These are phyloP conservation scores for Theretra japonica DNA, from an alignment of 2,888 invertebrate species.

Conservation along the genomic window DNA sequence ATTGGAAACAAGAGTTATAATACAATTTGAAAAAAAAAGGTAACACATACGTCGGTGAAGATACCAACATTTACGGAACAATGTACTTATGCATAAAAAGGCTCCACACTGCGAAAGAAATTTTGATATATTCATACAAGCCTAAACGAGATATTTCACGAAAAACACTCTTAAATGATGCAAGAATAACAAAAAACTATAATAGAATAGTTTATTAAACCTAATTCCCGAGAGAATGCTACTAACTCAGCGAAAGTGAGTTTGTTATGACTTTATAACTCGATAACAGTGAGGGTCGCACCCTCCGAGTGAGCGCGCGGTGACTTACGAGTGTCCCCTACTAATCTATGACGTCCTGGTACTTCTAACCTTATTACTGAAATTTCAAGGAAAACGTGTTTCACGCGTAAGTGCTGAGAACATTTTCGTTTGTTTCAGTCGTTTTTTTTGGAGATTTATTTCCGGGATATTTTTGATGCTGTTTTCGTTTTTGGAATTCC, in stretches of 20 bases:
- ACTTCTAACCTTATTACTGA: constrained; percentile 82
- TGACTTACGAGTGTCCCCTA: constrained; percentile 42
- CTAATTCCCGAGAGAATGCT: constrained; percentile 25
- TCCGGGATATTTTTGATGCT: constrained; percentile 17
- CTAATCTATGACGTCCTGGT: constrained; percentile 64
- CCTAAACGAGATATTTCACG: no score
- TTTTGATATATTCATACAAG: no score
- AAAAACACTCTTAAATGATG: background rate
- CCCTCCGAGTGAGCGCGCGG: constrained; percentile 23
- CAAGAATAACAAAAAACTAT: background rate
- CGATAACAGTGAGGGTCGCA: constrained; percentile 3
- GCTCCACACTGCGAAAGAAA: no score
- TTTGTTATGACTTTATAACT: constrained; percentile 15
- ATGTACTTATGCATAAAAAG: no score
- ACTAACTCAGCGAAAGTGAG: constrained; percentile 11
- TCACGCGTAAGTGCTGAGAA: constrained; percentile 6
- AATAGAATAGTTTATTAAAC: constrained; percentile 6
- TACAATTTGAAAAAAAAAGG: no score
- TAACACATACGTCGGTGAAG: no score
- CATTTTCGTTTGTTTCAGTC: background rate
- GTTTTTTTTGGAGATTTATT: background rate
- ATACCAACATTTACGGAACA: no score
- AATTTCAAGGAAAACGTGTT: constrained; percentile 74
- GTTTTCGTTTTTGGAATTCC: background rate
- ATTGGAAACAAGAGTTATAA: no score